Conservation (phyloP, 1,140 invertebrate species). For the Gryllus bimaculatus region DNA sequence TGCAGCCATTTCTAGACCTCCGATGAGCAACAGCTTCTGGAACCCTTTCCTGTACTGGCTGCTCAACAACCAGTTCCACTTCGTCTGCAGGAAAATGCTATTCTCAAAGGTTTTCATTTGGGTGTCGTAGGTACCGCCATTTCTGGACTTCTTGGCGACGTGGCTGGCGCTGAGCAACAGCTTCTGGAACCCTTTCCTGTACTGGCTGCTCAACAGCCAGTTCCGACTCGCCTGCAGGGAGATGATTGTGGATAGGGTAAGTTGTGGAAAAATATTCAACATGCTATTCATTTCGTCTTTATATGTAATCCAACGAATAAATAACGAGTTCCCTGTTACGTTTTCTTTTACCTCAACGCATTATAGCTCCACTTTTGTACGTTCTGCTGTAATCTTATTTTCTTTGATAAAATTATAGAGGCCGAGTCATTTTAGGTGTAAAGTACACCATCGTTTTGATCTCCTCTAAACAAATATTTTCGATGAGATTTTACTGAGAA, state of each 20-base stretch:
- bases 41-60: slow-evolving; percentile 83
- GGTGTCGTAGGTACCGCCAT: slow-evolving; percentile 65
- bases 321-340: no score
- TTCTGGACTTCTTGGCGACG: slow-evolving; percentile 71
- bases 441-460: no score
- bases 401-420: no score
- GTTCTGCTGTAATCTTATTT: no score
- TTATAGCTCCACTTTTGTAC: no score
- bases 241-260: slow-evolving; percentile 62
- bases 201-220: slow-evolving; percentile 76
- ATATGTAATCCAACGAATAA: no score
- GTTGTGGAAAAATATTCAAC: slow-evolving; percentile 16
- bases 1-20: slow-evolving; percentile 69
- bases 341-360: no score
- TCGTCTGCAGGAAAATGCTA: slow-evolving; percentile 64
- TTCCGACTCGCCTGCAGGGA: slow-evolving; percentile 69
- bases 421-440: no score
- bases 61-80: slow-evolving; percentile 71
- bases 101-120: no score
- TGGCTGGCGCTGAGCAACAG: slow-evolving; percentile 78
- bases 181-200: slow-evolving; percentile 81
- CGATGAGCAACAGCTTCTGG: slow-evolving; percentile 79
- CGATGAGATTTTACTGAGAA: no score
- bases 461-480: no score
- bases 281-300: no score